Evolutionary conservation across 1,140 invertebrate species (phyloP), one percentile per base, ranked within the genome.

Genomic region (Atta texana): DNA sequence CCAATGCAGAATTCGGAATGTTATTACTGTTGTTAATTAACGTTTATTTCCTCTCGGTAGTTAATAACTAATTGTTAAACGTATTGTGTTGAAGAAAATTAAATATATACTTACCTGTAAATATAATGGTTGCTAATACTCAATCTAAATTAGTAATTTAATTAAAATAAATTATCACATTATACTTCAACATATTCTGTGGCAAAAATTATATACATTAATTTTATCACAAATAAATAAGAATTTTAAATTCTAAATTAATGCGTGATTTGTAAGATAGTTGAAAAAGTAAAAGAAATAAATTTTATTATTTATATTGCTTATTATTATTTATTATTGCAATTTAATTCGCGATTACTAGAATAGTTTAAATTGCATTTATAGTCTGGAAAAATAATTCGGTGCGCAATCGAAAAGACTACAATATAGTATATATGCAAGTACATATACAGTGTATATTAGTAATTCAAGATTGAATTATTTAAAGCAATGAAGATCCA

Each of bases 231-330:
- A 39, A 71, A 21, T 4, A 57, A 44, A 76, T 31, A 21, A 61
- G 4, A 18, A 44, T 39, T 59, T 10, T 16, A 3, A 16, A 18
- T 16, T 61, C 10, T 34, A 53, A 55, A 57, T 74, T 2, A 21
- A 75, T 39, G 34, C 31, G 8, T 16, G 5, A 77, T 21, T 63
- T 14, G 24, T 64, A 77, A 31, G 3, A 1, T 14, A 3, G 16
- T 21, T 64, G 57, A n/a, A 77, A 44, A 77, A 75, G 12, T 57
- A 39, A 63, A 49, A 10, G 4, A 28, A 64, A 63, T 64, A 49
- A 44, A 77, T 49, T 49, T 39, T 39, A 39, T 39, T 39, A 39
- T 34, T 34, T 34, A 34, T 34, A 34, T 34, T 34, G 31, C 5
- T 34, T 34, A 0, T 6, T 24, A 24, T 24, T 24, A 24, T 24